A percentile compares a stretch with the other conserved stretches of the same genome.
Evolutionary conservation across 2,888 invertebrate species (phyloP).

Genomic region (Tanaodytes sp.): DNA sequence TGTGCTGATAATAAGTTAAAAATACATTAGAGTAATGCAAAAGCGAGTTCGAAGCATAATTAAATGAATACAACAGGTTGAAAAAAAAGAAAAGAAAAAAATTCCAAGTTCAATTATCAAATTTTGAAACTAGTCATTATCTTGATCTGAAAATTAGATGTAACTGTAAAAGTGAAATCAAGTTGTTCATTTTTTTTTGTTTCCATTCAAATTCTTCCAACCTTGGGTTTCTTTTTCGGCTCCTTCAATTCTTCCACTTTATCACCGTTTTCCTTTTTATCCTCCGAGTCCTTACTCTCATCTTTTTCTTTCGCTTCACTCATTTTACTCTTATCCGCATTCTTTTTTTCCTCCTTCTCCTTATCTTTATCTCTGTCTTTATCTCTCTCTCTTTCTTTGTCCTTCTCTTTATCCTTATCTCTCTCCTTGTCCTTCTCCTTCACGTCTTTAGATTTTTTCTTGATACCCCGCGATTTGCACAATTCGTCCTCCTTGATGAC

Average conservation of each 20-base stretch:
- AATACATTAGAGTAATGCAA: too few relatives aligned
- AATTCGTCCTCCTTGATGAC: constrained; percentile 73
- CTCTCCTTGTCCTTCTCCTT: constrained; percentile 68
- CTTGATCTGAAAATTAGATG: too few relatives aligned
- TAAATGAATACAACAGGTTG: too few relatives aligned
- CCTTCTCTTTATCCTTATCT: constrained; percentile 66
- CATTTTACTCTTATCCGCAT: constrained; percentile 61
- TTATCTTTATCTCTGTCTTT: constrained; percentile 73
- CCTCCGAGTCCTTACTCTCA: constrained; percentile 67
- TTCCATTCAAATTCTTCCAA: too few relatives aligned
- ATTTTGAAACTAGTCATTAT: too few relatives aligned
- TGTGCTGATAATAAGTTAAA: too few relatives aligned
- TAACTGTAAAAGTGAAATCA: too few relatives aligned
- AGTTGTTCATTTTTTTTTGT: neutral
- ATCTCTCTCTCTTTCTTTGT: constrained; percentile 71
- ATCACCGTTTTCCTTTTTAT: constrained; percentile 72
- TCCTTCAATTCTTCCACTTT: constrained; percentile 77
- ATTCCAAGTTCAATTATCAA: too few relatives aligned
- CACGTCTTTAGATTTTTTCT: constrained; percentile 71
- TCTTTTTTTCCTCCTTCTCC: constrained; percentile 73
- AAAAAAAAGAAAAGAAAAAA: too few relatives aligned
- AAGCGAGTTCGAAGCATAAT: too few relatives aligned
- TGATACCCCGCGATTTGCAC: constrained; percentile 72
- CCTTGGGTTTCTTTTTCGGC: constrained; percentile 73
- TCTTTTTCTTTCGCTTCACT: constrained; percentile 13